These are phyloP conservation scores for Panagrolaimus sp. DNA, from an alignment of 1,140 invertebrate species.

Conservation along the genomic window DNA sequence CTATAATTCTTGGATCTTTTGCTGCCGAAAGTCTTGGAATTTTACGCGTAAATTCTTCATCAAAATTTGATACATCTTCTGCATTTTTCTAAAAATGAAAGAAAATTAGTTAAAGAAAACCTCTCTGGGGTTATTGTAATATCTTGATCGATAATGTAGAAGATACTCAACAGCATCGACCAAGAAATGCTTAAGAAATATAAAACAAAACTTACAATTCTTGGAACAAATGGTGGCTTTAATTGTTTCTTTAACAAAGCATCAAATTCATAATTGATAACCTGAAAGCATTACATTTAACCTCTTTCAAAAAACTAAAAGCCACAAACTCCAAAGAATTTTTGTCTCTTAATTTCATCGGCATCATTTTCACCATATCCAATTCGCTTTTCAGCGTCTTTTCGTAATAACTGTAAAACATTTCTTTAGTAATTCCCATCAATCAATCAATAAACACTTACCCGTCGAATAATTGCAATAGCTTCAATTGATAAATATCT, in stretches of 20 bases:
- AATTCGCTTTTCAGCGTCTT: constrained; percentile 90
- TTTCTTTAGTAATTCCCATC: neutral
- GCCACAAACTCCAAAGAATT: constrained; percentile 68
- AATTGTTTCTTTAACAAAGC: constrained; percentile 76
- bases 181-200: too few relatives aligned
- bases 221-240: constrained; percentile 60
- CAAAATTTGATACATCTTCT: constrained; percentile 99
- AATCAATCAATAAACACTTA: constrained; percentile 63
- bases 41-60: constrained; percentile 98
- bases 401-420: constrained; percentile 73
- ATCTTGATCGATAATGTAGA: too few relatives aligned
- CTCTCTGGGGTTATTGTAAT: too few relatives aligned
- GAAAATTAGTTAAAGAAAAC: constrained; percentile 5
- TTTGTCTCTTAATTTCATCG: constrained; percentile 97
- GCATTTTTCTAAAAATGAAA: constrained; percentile 67
- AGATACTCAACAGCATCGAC: too few relatives aligned
- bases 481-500: constrained; percentile 91
- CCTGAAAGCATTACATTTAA: constrained; percentile 18
- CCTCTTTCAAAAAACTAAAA: neutral
- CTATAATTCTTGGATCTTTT: constrained; percentile 83
- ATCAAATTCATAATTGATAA: constrained; percentile 18
- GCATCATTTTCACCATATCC: constrained; percentile 96
- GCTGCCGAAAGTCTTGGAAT: constrained; percentile 88
- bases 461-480: constrained; percentile 95
- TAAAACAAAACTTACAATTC: constrained; percentile 70